A percentile compares a stretch with the other conserved stretches of the same genome.
Conservation (phyloP, 2,888 invertebrate species). For the Campoletis raptor region DNA sequence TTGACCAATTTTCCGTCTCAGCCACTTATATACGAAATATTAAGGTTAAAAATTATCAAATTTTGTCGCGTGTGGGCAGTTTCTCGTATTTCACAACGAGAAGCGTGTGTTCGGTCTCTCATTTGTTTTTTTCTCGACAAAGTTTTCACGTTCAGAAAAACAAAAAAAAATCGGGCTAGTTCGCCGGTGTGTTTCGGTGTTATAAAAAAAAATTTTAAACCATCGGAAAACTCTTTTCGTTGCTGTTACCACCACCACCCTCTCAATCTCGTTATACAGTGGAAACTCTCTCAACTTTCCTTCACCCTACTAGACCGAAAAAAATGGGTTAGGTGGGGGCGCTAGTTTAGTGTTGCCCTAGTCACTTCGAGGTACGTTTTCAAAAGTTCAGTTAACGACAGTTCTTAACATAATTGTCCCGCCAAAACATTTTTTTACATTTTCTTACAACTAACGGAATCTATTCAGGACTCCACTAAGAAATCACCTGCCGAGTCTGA, state of each 20-base stretch:
- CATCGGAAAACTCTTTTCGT: constrained; percentile 11
- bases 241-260: constrained; percentile 9
- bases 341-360: neutral
- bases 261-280: constrained; percentile 18
- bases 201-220: neutral
- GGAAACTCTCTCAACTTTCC: constrained; percentile 7
- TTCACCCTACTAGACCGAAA: neutral
- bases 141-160: neutral
- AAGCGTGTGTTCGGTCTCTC: constrained; percentile 66
- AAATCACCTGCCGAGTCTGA: neutral
- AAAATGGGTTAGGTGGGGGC: constrained; percentile 3
- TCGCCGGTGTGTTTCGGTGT: constrained; percentile 18
- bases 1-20: constrained; percentile 72
- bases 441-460: neutral
- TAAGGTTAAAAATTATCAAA: constrained; percentile 63
- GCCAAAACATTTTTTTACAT: neutral
- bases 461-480: neutral
- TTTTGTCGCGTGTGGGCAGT: constrained; percentile 56
- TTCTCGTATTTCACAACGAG: neutral
- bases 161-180: neutral
- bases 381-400: neutral
- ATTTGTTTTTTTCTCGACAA: neutral
- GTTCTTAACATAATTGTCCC: neutral
- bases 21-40: constrained; percentile 41
- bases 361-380: neutral